Percentiles rank a stretch among this genome's conserved stretches.
Evolutionary conservation across 2,888 invertebrate species (phyloP).

Genomic region (Aphelenchoides bicaudatus): DNA sequence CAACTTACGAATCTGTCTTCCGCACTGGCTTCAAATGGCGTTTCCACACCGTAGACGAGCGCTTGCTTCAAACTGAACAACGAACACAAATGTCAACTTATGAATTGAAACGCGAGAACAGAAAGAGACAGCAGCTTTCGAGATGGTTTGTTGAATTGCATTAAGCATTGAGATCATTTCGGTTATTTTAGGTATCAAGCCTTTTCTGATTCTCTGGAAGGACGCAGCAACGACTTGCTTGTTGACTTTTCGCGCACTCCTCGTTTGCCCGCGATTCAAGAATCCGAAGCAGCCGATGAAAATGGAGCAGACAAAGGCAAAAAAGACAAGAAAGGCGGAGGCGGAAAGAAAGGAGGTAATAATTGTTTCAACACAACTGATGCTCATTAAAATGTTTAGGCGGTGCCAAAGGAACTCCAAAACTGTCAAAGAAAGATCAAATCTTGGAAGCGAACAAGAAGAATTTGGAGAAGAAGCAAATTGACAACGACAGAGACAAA

Average conservation of each 20-base stretch:
- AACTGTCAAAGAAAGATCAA: conserved; percentile 51
- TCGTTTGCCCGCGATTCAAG: conserved; percentile 40
- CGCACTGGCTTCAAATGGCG: conserved; percentile 13
- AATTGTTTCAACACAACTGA: neutral
- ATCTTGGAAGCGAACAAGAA: conserved; percentile 53
- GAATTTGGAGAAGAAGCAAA: conserved; percentile 34
- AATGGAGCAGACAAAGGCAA: conserved; percentile 39
- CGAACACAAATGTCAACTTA: conserved; percentile 7
- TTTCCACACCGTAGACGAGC: conserved; percentile 17
- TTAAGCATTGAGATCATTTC: neutral
- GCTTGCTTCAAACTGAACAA: conserved; percentile 16
- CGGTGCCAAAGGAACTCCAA: conserved; percentile 29
- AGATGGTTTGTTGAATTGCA: conserved; percentile 38
- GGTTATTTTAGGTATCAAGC: conserved; percentile 43
- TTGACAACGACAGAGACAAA: conserved; percentile 51
- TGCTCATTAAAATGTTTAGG: conserved; percentile 13
- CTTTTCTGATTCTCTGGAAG: conserved; percentile 57
- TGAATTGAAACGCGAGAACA: conserved; percentile 40
- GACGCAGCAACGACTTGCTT: conserved; percentile 46
- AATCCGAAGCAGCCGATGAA: conserved; percentile 34
- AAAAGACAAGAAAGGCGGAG: conserved; percentile 24
- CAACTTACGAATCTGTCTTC: conserved; percentile 15
- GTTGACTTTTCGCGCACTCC: conserved; percentile 58
- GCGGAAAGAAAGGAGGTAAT: conserved; percentile 24
- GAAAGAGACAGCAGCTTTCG: conserved; percentile 40